Percentiles rank a stretch among this genome's conserved stretches.
Evolutionary conservation across 2,797 vertebrate genomes (phyloP).

Genomic region (Anguilla megastoma): DNA sequence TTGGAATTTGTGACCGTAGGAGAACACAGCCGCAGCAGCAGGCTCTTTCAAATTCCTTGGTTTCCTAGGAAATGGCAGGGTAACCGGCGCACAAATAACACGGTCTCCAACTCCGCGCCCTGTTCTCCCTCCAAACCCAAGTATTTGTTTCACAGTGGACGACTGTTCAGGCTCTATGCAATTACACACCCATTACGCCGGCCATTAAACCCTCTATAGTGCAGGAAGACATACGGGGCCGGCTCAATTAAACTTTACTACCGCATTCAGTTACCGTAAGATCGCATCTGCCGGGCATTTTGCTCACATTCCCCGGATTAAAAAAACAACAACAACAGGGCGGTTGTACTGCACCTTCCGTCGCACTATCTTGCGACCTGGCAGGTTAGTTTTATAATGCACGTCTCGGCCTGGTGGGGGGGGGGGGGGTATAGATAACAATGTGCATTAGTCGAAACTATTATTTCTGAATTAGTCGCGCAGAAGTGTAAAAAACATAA

Average conservation of each 20-base stretch:
- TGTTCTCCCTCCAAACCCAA: slow-evolving; percentile 53
- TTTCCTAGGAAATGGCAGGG: slow-evolving; percentile 39
- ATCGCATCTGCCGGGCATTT: neutral
- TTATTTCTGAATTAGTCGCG: neutral
- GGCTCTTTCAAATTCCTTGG: slow-evolving; percentile 45
- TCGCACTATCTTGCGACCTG: neutral
- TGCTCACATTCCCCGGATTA: neutral
- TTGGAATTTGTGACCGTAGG: slow-evolving; percentile 15
- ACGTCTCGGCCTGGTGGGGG: neutral
- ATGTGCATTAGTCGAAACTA: neutral
- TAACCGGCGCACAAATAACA: slow-evolving; percentile 53
- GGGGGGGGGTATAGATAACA: neutral
- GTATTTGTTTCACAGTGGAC: slow-evolving; percentile 52
- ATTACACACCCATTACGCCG: slow-evolving; percentile 41
- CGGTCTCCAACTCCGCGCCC: slow-evolving; percentile 48
- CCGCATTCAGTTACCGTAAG: neutral
- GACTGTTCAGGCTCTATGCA: slow-evolving; percentile 38
- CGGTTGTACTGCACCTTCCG: neutral
- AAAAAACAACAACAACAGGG: neutral
- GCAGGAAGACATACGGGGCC: neutral
- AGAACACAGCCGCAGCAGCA: slow-evolving; percentile 28
- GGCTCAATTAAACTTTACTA: neutral
- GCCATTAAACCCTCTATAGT: slow-evolving; percentile 39
- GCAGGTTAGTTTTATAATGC: too few species aligned
- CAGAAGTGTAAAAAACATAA: neutral